A percentile compares a stretch with the other conserved stretches of the same genome.
Conservation (phyloP, 2,888 invertebrate species). For the Cancer borealis region DNA sequence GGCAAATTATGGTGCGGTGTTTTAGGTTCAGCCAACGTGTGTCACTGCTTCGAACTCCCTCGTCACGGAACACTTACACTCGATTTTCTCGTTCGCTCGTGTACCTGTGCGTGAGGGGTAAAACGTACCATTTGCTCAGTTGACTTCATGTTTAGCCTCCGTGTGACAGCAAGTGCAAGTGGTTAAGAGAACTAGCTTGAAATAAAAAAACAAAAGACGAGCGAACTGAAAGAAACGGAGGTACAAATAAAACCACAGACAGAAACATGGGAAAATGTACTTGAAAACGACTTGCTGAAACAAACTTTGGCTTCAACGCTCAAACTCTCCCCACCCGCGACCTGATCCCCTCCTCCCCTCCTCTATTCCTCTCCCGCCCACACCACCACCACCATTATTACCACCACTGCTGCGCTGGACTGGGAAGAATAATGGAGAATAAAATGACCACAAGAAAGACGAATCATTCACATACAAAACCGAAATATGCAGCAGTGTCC, state of each 20-base stretch:
- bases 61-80: not conserved
- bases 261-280: not conserved
- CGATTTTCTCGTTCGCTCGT: not conserved
- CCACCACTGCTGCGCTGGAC: not conserved
- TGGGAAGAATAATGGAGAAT: not conserved
- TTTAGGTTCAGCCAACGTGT: not conserved
- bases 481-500: not conserved
- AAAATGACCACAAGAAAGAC: not conserved
- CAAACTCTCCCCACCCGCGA: not conserved
- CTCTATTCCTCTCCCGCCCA: not conserved
- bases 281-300: not conserved
- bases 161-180: not conserved
- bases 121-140: conserved; percentile 27
- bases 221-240: not conserved
- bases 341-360: not conserved
- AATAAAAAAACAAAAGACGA: not conserved
- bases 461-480: not conserved
- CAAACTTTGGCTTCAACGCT: not conserved
- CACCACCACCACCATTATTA: not conserved
- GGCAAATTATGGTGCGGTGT: not conserved
- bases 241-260: not conserved
- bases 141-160: not conserved
- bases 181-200: not conserved
- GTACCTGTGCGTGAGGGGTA: not conserved
- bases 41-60: conserved; percentile 28